These are phyloP conservation scores for Pterophyllum scalare DNA, from an alignment of 2,113 vertebrate species.

Conservation along the genomic window DNA sequence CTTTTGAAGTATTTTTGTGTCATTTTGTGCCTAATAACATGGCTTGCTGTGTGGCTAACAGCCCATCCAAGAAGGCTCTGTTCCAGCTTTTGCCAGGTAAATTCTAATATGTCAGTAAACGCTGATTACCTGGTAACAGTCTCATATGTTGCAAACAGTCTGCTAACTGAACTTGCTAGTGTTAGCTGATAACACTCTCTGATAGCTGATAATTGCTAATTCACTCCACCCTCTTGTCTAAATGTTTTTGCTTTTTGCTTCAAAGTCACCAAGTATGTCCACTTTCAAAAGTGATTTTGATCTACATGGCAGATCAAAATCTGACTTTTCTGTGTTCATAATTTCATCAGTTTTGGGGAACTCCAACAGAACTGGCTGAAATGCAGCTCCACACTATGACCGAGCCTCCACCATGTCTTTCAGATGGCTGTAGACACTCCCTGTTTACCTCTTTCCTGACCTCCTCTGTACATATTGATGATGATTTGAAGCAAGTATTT, in stretches of 20 bases:
- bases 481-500: too few relatives aligned
- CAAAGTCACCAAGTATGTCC: neutral
- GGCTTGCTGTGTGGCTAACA: neutral
- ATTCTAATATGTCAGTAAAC: neutral
- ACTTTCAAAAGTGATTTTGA: too few relatives aligned
- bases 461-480: too few relatives aligned
- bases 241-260: neutral
- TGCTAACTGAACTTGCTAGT: neutral
- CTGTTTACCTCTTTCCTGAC: too few relatives aligned
- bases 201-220: neutral
- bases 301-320: too few relatives aligned
- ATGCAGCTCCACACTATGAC: too few relatives aligned
- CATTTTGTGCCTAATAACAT: neutral
- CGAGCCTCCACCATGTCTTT: too few relatives aligned
- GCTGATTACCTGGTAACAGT: neutral
- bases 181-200: neutral
- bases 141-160: neutral
- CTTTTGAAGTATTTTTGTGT: neutral
- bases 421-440: too few relatives aligned
- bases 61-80: neutral
- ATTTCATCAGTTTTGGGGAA: too few relatives aligned
- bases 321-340: too few relatives aligned
- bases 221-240: neutral
- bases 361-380: too few relatives aligned
- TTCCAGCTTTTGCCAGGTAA: neutral